Percentiles rank a stretch among this genome's conserved stretches.
These are phyloP conservation scores for Hypanus sabinus DNA, from an alignment of 2,113 vertebrate genomes.

Conservation along the genomic window DNA sequence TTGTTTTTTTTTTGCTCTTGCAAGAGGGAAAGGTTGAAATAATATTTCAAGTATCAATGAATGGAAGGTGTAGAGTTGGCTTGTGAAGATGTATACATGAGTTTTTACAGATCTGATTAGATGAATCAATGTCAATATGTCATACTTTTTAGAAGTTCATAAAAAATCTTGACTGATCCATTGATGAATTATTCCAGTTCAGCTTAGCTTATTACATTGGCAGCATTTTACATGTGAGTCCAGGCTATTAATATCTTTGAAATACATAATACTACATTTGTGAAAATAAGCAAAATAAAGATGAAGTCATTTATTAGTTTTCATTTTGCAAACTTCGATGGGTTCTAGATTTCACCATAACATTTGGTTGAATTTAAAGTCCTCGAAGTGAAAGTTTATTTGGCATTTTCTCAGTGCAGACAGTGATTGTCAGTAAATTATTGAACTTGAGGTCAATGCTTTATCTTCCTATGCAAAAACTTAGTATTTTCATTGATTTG, in stretches of 20 bases:
- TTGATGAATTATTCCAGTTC: background rate
- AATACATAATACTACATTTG: background rate
- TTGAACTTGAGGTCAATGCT: too few relatives aligned
- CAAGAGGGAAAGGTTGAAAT: background rate
- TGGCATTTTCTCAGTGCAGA: background rate
- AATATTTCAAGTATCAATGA: background rate
- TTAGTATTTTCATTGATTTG: background rate
- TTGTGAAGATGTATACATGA: background rate
- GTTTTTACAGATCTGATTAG: background rate
- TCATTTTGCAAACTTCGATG: background rate
- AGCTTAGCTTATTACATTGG: background rate
- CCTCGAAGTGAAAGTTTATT: background rate
- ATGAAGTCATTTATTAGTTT: background rate
- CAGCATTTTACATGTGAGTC: background rate
- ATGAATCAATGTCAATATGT: too few relatives aligned
- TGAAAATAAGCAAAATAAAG: background rate
- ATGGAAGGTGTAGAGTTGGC: background rate
- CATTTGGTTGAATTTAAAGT: background rate
- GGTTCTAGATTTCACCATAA: background rate
- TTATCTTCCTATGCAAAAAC: background rate
- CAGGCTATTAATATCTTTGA: background rate
- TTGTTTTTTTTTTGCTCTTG: background rate
- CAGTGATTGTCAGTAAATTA: background rate
- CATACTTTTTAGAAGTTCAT: too few relatives aligned
- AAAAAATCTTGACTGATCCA: background rate